phyloP scores from a whole-genome alignment of 2,797 vertebrate genomes.

The Erithacus rubecula region DNA sequence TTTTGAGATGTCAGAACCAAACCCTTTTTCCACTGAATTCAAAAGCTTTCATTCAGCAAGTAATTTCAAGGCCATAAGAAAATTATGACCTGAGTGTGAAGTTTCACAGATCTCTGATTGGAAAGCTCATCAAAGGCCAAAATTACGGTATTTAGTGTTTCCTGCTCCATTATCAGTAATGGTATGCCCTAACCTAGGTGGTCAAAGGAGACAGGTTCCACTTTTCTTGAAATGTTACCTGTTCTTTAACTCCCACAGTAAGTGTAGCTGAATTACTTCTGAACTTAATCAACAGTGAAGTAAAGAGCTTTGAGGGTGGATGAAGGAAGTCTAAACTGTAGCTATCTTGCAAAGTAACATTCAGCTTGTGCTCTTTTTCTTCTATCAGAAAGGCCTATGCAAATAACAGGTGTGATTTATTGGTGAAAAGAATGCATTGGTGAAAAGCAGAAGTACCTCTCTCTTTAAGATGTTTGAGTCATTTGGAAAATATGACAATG shows the following conservation, averaged over 20 bases:
- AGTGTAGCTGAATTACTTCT: background rate
- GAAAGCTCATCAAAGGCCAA: background rate
- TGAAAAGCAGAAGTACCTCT: background rate
- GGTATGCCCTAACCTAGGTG: background rate
- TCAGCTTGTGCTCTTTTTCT: background rate
- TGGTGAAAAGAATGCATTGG: background rate
- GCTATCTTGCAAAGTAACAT: background rate
- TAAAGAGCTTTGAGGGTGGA: background rate
- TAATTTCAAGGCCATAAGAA: background rate
- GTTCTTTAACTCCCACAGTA: background rate
- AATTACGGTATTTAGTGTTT: background rate
- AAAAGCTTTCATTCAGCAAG: background rate
- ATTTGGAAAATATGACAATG: background rate
- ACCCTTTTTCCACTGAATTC: background rate
- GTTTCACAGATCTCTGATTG: background rate
- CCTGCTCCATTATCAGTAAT: background rate
- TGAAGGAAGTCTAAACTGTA: background rate
- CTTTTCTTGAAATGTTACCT: background rate
- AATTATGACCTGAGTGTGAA: background rate
- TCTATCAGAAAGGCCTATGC: background rate
- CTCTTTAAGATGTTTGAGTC: background rate
- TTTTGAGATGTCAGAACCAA: background rate
- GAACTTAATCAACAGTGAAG: background rate
- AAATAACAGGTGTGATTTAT: background rate
- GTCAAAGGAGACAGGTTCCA: background rate